phyloP scores from a whole-genome alignment of 2,113 vertebrate genomes.

The Tragulus kanchil region DNA sequence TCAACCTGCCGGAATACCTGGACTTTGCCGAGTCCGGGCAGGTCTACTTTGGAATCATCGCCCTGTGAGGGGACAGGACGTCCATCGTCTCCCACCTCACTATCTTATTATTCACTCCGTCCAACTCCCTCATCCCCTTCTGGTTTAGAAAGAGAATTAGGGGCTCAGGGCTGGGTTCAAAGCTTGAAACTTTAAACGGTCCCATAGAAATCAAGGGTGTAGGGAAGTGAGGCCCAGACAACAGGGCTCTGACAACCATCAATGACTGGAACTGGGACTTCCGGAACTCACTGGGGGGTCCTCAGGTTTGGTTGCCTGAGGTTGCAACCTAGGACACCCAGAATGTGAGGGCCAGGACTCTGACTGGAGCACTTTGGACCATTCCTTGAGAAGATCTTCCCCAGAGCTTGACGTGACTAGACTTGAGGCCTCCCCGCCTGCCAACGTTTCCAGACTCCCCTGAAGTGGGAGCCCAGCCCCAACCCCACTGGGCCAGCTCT shows the following conservation, averaged over 20 bases:
- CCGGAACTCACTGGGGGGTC: neutral
- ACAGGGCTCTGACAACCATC: neutral
- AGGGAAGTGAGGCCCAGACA: neutral
- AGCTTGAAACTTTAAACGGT: neutral
- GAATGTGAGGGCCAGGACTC: neutral
- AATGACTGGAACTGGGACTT: slow-evolving; percentile 5
- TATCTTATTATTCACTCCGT: neutral
- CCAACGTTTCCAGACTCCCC: neutral
- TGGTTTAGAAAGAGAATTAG: slow-evolving; percentile 25
- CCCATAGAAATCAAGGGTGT: slow-evolving; percentile 34
- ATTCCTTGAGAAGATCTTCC: slow-evolving; percentile 8
- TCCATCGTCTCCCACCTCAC: neutral
- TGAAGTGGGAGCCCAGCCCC: neutral
- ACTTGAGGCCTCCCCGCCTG: neutral
- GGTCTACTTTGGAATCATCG: slow-evolving; percentile 86
- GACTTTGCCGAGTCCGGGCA: slow-evolving; percentile 57
- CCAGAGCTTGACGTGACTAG: neutral
- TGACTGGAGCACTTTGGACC: neutral
- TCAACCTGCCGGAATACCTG: slow-evolving; percentile 43
- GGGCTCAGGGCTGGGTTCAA: neutral
- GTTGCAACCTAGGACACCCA: neutral
- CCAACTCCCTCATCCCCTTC: neutral
- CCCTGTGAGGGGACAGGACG: slow-evolving; percentile 58
- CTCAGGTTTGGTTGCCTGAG: neutral
- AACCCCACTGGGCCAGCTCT: neutral